Conservation (phyloP, 37 sponge, comb jelly and placozoan species). For the Cliona cf. orientalis region DNA sequence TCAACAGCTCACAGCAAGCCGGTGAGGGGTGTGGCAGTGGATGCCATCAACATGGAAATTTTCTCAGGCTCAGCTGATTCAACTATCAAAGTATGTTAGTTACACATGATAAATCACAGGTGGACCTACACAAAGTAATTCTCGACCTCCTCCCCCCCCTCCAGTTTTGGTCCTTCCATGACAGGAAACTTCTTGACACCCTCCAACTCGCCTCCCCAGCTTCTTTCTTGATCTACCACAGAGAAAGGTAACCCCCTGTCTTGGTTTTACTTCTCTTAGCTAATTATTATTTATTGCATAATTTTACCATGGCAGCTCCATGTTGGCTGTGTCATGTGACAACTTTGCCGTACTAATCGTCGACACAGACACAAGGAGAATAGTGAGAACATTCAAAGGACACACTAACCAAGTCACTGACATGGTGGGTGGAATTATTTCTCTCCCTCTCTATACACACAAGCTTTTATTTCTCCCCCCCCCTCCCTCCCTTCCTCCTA, state of each 20-base stretch:
- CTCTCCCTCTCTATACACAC: neutral
- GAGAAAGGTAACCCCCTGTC: conserved; percentile 76
- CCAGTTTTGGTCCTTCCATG: conserved; percentile 84
- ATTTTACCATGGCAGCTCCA: conserved; percentile 53
- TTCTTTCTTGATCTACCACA: conserved; percentile 49
- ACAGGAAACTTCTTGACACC: conserved; percentile 25
- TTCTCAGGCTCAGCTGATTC: conserved; percentile 71
- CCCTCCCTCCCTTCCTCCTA: too few relatives aligned
- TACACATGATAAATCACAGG: too few relatives aligned
- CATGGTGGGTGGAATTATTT: conserved; percentile 60
- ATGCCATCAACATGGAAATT: conserved; percentile 69
- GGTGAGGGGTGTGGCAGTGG: conserved; percentile 86
- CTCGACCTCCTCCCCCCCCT: conserved; percentile 8
- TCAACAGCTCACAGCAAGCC: conserved; percentile 66
- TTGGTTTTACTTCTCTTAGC: neutral
- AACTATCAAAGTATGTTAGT: conserved; percentile 78
- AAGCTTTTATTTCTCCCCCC: neutral
- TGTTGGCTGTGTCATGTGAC: conserved; percentile 88
- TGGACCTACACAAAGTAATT: too few relatives aligned
- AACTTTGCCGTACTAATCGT: conserved; percentile 78
- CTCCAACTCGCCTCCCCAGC: conserved; percentile 51
- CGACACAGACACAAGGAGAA: conserved; percentile 81
- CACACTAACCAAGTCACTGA: conserved; percentile 85
- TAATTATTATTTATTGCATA: neutral
- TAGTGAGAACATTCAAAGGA: conserved; percentile 81